phyloP scores from a whole-genome alignment of 2,113 vertebrate species.

The Hipposideros armiger region DNA sequence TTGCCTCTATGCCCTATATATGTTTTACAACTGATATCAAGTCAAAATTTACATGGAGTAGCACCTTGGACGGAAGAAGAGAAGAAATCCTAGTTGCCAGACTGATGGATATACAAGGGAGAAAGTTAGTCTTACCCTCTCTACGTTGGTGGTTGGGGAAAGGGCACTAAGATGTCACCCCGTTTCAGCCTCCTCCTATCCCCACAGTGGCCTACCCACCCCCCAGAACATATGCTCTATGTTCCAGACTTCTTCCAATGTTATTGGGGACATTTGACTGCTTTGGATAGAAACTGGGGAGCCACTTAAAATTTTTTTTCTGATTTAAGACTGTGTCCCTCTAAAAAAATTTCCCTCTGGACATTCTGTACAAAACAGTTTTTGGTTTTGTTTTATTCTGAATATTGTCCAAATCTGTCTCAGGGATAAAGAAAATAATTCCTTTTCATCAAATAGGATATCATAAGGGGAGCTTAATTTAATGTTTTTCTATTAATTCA shows the following conservation, averaged over 20 bases:
- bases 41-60: neutral
- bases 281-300: neutral
- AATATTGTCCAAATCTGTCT: neutral
- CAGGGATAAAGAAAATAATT: conserved; percentile 22
- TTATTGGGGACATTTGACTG: neutral
- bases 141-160: neutral
- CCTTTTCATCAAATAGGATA: conserved; percentile 46
- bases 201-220: neutral
- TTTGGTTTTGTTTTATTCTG: neutral
- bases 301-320: neutral
- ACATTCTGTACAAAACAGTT: conserved; percentile 29
- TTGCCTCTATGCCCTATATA: neutral
- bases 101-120: neutral
- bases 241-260: neutral
- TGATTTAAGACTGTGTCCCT: conserved; percentile 15
- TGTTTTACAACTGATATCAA: conserved; percentile 7
- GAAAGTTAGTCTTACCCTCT: neutral
- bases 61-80: neutral
- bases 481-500: conserved; percentile 48
- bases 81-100: neutral
- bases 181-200: neutral
- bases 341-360: neutral
- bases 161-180: too few species aligned
- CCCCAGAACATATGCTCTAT: too few species aligned
- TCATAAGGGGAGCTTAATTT: conserved; percentile 27